Base-by-base conservation (phyloP, 2,113 vertebrate genomes). In the Otis tarda region DNA sequence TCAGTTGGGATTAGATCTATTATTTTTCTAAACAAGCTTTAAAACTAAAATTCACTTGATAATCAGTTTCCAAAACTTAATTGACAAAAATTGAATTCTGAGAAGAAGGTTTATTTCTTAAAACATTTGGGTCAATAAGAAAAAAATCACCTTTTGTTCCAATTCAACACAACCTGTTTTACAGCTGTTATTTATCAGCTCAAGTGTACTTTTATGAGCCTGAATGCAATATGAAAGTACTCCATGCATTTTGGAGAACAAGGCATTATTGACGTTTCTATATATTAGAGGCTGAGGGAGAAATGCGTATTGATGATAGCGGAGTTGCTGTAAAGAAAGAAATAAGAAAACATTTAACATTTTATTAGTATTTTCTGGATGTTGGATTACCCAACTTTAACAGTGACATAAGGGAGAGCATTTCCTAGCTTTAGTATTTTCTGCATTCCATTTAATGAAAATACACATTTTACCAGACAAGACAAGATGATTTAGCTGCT, bases 171-270 rank as follows among this genome's bases (percentile, higher is more conserved):
- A 71, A 21, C 16, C 10, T 47, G 17, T 41, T 93, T 93, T 64
- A 93, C 55, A 90, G 74, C 49, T 63, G 83, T 17, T 74, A 74
- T 93, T 97, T 59, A 33, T 87, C 87, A 95, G 80, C 41, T 90
- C 81, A 57, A 94, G 82, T 52, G 31, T 22, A 69, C 25, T 88
- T 97, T 93, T 59, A 89, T 45, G 67, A 87, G 85, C 41, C 7
- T 2, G 55, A 89, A 70, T 71, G 23, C 73, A 89, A 52, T 60
- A 89, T 70, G 65, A 59, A 80, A 85, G 63, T 39, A 20, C 22
- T 59, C 64, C 60, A 43, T 47, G 76, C 50, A 39, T 79, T 94
- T 95, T 77, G 94, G n/a, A 71, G 86, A 86, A 78, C 4, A 12
- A 64, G 52, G 20, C 15, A 9, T 80, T 89, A 90, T 89, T 89